These are phyloP conservation scores for Philonicus albiceps DNA, from an alignment of 2,888 invertebrate species.

Conservation along the genomic window DNA sequence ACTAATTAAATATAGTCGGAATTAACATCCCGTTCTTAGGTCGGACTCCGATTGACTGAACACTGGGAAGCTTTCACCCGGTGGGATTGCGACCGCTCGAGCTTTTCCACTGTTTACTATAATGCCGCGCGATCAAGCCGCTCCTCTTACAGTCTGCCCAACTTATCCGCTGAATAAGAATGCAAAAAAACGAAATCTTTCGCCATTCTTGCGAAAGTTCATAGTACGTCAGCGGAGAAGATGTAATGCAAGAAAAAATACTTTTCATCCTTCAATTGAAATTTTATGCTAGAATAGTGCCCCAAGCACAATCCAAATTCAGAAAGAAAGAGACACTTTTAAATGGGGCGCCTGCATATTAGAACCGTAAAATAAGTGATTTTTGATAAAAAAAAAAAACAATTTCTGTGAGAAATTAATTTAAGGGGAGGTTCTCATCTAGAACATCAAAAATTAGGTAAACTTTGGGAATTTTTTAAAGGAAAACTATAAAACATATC, in stretches of 20 bases:
- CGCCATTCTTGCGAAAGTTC: background rate
- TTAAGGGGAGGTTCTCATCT: too few species aligned
- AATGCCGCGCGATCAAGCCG: background rate
- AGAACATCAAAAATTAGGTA: too few species aligned
- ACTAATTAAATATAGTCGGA: conserved; percentile 10
- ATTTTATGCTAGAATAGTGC: background rate
- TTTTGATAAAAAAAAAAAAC: too few species aligned
- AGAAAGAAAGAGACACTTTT: too few species aligned
- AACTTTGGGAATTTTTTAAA: too few species aligned
- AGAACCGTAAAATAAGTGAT: too few species aligned
- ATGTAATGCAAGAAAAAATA: background rate
- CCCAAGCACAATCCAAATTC: background rate
- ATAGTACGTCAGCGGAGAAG: background rate
- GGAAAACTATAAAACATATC: too few species aligned
- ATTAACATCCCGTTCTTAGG: conserved; percentile 63
- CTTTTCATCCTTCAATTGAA: background rate
- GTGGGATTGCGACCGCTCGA: background rate
- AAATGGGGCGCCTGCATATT: too few species aligned
- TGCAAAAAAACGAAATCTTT: background rate
- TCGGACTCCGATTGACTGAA: conserved; percentile 64
- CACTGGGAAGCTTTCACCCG: background rate
- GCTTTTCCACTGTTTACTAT: background rate
- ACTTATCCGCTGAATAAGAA: background rate
- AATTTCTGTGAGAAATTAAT: too few species aligned
- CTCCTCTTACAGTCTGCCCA: background rate